Evolutionary conservation across 1,140 invertebrate genomes (phyloP).

Genomic region (Heliconius himera): DNA sequence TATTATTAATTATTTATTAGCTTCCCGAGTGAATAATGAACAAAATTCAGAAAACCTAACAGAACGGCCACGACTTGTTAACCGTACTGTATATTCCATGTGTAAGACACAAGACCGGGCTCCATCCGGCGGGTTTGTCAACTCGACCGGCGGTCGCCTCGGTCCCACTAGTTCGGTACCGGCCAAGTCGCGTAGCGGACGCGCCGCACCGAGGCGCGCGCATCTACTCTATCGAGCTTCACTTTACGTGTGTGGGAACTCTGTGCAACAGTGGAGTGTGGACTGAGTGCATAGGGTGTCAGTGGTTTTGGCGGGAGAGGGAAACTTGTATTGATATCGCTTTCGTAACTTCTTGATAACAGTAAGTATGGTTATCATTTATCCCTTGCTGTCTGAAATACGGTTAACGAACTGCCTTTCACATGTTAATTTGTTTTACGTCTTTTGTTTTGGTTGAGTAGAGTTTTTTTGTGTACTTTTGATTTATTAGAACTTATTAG

Average conservation of each 20-base stretch:
- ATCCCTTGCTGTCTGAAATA: slow-evolving; percentile 45
- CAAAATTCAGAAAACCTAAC: too few relatives aligned
- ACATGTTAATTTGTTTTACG: slow-evolving; percentile 28
- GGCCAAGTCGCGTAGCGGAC: slow-evolving; percentile 62
- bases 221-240: slow-evolving; percentile 53
- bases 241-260: slow-evolving; percentile 55
- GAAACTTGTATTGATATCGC: slow-evolving; percentile 64
- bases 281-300: slow-evolving; percentile 55
- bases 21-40: too few relatives aligned
- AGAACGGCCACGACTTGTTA: too few relatives aligned
- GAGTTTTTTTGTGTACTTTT: slow-evolving; percentile 14
- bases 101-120: slow-evolving; percentile 35
- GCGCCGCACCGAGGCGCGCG: slow-evolving; percentile 57
- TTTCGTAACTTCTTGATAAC: slow-evolving; percentile 75
- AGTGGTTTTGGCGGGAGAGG: slow-evolving; percentile 64
- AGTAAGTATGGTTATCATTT: slow-evolving; percentile 67
- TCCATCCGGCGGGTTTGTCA: slow-evolving; percentile 55
- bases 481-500: not conserved
- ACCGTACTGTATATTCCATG: slow-evolving; percentile 45
- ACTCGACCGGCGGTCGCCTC: slow-evolving; percentile 55
- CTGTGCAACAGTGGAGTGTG: slow-evolving; percentile 42
- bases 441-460: slow-evolving; percentile 23
- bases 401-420: slow-evolving; percentile 26
- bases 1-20: too few relatives aligned
- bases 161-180: slow-evolving; percentile 65